A percentile compares a stretch with the other conserved stretches of the same genome.
Conservation (phyloP, 2,888 invertebrate species). For the Archaeoteleia sp. region DNA sequence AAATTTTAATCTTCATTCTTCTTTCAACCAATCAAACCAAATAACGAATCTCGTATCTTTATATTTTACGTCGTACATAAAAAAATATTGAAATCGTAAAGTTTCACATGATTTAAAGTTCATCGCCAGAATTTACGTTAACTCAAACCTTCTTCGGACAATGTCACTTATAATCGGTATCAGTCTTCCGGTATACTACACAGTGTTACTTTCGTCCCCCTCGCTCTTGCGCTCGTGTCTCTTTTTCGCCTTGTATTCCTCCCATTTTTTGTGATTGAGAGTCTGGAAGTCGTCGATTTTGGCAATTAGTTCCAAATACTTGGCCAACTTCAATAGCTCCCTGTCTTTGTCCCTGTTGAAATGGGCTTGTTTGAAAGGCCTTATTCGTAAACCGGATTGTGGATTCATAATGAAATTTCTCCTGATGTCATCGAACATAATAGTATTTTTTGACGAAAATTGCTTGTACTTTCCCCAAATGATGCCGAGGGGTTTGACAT, state of each 20-base stretch:
- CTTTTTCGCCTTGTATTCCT: constrained; percentile 81
- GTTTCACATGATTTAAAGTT: no score
- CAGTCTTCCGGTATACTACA: constrained; percentile 28
- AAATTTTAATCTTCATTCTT: no score
- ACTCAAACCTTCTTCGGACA: no score
- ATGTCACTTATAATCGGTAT: background rate
- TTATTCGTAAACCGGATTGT: constrained; percentile 91
- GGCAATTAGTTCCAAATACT: constrained; percentile 90
- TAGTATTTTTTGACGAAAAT: constrained; percentile 92
- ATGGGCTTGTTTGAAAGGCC: constrained; percentile 94
- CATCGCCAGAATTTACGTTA: no score
- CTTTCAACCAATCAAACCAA: no score
- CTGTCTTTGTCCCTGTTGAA: constrained; percentile 88
- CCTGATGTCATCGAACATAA: constrained; percentile 98
- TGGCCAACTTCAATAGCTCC: constrained; percentile 87
- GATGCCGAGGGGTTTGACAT: constrained; percentile 96
- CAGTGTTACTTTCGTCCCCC: constrained; percentile 54
- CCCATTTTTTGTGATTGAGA: constrained; percentile 95
- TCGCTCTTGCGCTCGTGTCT: constrained; percentile 57
- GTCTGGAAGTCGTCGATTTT: constrained; percentile 86
- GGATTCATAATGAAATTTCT: constrained; percentile 99
- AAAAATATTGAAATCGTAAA: no score
- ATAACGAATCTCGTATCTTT: no score
- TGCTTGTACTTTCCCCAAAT: constrained; percentile 97
- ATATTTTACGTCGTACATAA: no score